Evolutionary conservation across 1,140 invertebrate species (phyloP), one percentile per base, ranked within the genome.

Genomic region (Diploscapter pachys): DNA sequence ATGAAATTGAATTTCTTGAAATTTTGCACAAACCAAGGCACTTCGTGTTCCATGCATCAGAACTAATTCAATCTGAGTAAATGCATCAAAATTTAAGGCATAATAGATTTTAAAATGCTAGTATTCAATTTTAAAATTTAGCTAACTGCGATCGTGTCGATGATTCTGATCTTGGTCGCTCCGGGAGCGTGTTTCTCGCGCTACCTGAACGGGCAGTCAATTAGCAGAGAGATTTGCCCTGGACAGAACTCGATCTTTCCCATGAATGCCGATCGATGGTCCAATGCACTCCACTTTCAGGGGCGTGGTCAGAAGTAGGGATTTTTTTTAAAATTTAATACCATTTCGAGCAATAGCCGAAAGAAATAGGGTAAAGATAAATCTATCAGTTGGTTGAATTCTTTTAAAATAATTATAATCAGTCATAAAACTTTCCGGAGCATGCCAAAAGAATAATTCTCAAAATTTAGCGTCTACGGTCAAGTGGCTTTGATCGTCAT

Each of bases 251-350:
- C 82, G 4, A 78, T 85, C 5, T 85, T 85, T 61, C 84, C 83
- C 8, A 85, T 85, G 83, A 85, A 85, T 64, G 85, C 85, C 48
- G 83, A 85, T 68, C 77, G 83, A 52, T 85, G 84, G 83, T 82
- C 83, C 56, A 83, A 78, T 65, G 84, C 84, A 8, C 67, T 85
- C 11, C 83, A 85, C 57, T 85, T 85, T 63, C 83, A 85, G 51
- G 56, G 76, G 54, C n/a, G 64, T 4, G 73, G 76, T 9, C 75
- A 78, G 13, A 78, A 78, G 73, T 72, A 55, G 13, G 50, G 50
- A 13, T 11, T 75, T 11, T 73, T 57, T 69, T 55, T 48, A 48
- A 9, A 62, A 9, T 57, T 8, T 4, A 31, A 48, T 74, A 4
- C 2, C 52, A 62, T 51, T 11, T 50, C 59, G 11, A 31, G 31